Percentiles rank a stretch among this genome's conserved stretches.
These are phyloP conservation scores for Aplidium turbinatum DNA, from an alignment of 23 tunicate species.

Conservation along the genomic window DNA sequence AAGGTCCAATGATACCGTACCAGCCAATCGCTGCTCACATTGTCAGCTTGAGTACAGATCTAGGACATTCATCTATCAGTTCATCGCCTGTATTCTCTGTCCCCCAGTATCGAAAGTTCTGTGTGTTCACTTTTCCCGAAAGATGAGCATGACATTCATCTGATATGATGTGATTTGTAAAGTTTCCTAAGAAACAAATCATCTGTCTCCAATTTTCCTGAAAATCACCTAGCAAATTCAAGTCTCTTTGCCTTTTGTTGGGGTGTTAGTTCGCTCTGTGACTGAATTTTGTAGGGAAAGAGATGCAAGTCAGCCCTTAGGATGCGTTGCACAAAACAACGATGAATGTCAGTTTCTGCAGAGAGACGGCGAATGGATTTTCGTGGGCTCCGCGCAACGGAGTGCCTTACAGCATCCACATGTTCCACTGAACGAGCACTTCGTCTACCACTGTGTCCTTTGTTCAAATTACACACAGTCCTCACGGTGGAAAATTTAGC, in stretches of 20 bases:
- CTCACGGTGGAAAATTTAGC: conserved; percentile 8
- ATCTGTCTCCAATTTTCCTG: conserved; percentile 7
- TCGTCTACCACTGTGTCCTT: background rate
- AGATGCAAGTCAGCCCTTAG: conserved; percentile 6
- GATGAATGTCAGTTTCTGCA: background rate
- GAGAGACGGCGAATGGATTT: conserved; percentile 10
- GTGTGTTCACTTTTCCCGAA: background rate
- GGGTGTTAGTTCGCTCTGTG: background rate
- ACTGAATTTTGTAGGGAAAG: conserved; percentile 14
- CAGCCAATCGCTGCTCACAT: conserved; percentile 1
- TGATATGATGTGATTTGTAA: background rate
- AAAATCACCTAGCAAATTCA: conserved; percentile 9
- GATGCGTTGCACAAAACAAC: conserved; percentile 4
- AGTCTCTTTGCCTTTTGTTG: conserved; percentile 1
- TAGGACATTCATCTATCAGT: background rate
- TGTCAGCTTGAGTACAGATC: background rate
- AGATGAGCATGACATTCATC: conserved; percentile 23
- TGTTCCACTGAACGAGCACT: conserved; percentile 6
- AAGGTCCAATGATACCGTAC: conserved; percentile 21
- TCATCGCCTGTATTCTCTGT: conserved; percentile 15
- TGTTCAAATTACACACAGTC: conserved; percentile 7
- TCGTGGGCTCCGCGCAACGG: background rate
- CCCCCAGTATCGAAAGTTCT: conserved; percentile 14
- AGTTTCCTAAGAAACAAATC: conserved; percentile 7
- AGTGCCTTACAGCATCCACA: conserved; percentile 18